Conservation (phyloP, 2,888 invertebrate genomes). For the Scaptomyza polygonia region DNA sequence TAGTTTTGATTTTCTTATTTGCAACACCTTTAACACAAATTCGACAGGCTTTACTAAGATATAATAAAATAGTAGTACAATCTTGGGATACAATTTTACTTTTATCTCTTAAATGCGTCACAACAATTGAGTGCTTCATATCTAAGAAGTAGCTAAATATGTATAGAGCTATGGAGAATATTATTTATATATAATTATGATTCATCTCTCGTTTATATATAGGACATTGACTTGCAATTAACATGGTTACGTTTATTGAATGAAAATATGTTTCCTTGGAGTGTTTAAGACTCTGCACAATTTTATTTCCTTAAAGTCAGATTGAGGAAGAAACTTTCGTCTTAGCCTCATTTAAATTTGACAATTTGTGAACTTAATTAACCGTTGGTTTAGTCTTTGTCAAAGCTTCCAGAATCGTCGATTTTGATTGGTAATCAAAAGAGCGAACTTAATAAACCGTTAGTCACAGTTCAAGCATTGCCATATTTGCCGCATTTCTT, state of each 20-base stretch:
- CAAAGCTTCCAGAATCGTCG: too few relatives aligned
- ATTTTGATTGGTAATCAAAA: too few relatives aligned
- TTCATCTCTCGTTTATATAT: conserved; percentile 18
- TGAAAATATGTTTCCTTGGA: too few relatives aligned
- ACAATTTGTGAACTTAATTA: neutral
- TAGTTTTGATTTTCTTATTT: conserved; percentile 21
- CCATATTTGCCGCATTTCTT: neutral
- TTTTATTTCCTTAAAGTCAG: neutral
- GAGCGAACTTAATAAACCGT: neutral
- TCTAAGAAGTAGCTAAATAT: conserved; percentile 29
- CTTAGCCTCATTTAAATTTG: neutral
- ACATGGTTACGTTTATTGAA: conserved; percentile 17
- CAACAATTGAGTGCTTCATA: neutral
- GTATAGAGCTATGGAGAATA: too few relatives aligned
- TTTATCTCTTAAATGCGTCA: conserved; percentile 18
- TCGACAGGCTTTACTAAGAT: neutral
- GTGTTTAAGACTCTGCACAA: conserved; percentile 13
- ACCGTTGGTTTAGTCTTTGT: neutral
- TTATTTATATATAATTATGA: conserved; percentile 21
- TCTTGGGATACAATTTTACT: neutral
- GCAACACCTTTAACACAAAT: conserved; percentile 14
- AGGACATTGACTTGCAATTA: conserved; percentile 27
- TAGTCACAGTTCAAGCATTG: conserved; percentile 7
- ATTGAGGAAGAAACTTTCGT: neutral
- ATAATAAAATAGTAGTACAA: neutral